Evolutionary conservation across 1,140 invertebrate species (phyloP).

Genomic region (Whitmania pigra): DNA sequence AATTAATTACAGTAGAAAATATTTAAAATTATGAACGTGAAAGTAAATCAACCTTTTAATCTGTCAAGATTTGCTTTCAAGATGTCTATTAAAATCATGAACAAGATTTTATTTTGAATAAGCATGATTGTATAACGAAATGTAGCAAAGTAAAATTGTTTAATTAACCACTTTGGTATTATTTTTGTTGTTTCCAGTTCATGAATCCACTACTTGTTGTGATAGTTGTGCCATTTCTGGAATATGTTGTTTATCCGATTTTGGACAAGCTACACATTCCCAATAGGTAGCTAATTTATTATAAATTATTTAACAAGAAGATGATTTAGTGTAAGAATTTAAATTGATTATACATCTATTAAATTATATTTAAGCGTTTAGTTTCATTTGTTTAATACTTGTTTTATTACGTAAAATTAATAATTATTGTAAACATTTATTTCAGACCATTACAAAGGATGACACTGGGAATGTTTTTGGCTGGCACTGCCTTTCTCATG

Average conservation of each 20-base stretch:
- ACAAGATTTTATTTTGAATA: too few relatives aligned
- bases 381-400: too few relatives aligned
- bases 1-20: too few relatives aligned
- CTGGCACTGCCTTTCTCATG: conserved; percentile 68
- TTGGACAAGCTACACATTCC: conserved; percentile 33
- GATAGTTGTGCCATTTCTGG: conserved; percentile 72
- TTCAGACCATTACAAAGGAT: conserved; percentile 60
- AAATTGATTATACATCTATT: neutral
- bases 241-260: conserved; percentile 56
- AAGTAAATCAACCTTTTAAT: too few relatives aligned
- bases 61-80: neutral
- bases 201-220: conserved; percentile 75
- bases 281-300: neutral
- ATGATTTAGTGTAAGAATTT: too few relatives aligned
- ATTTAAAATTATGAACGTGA: too few relatives aligned
- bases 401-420: too few relatives aligned
- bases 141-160: too few relatives aligned
- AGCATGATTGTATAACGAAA: too few relatives aligned
- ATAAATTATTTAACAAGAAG: too few relatives aligned
- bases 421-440: neutral
- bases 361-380: too few relatives aligned
- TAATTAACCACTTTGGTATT: too few relatives aligned
- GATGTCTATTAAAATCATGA: neutral
- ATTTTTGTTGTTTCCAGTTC: conserved; percentile 27
- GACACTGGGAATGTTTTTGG: conserved; percentile 67